Evolutionary conservation across 35 echinoderm and acorn worm species (phyloP), one percentile per base, ranked within the genome.

Genomic region (Ophioderma brevispina): DNA sequence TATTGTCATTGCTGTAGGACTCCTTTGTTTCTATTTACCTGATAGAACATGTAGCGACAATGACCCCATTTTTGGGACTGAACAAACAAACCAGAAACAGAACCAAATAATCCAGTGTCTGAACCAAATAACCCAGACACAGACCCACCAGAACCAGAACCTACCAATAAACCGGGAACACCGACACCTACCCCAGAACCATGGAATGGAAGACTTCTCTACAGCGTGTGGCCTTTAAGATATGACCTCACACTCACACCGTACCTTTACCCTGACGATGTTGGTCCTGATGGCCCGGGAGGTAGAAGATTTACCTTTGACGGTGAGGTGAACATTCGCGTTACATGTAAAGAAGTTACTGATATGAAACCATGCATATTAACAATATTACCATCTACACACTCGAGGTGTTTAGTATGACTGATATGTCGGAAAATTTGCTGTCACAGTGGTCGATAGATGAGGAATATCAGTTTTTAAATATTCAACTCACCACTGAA

Each of bases 21-120:
- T 95, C 15, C 79, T 95, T n/a, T 40, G 86, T 36, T 99, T 85
- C 76, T 99, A 99, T 80, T 87, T 95, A 23, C 97, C 97, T 21
- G 97, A 99, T 76, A 82, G 97, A 25, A 70, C 59, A 30, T 49
- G 85, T 35, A 82, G 77, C 18, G 80, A 89, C 21, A 70, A 23
- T 35, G 32, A 15, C 21, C 49, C 64, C 30, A n/a, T n/a, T n/a
- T n/a, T n/a, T n/a, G n/a, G n/a, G n/a, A n/a, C n/a, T 46, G 50
- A 25, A 18, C 21, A 0, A 36, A 35, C 76, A 36, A 37, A 59
- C 37, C 21, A 59, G 18, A 39, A 21, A 85, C 49, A 33, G 63
- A 25, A 63, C 77, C 43, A 55, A 64, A 75, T 32, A 11, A 39
- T 15, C 86, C 37, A 36, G 43, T n/a, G n/a, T n/a, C 23, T 19